phyloP scores from a whole-genome alignment of 2,113 vertebrate species.

The Vulpes ferrilata region DNA sequence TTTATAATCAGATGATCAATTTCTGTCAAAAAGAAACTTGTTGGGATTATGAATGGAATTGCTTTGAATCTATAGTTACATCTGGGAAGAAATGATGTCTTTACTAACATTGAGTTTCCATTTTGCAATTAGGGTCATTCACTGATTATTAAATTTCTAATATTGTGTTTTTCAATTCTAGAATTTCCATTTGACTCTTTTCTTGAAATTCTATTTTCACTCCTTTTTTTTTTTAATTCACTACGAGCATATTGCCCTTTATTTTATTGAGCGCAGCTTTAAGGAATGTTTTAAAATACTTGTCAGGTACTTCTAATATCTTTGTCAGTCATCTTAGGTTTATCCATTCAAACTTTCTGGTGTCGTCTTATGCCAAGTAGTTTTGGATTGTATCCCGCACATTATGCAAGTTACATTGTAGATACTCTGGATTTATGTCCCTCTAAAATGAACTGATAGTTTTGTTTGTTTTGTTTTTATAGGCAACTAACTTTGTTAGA shows the following conservation, averaged over 20 bases:
- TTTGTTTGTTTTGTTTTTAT: slow-evolving; percentile 14
- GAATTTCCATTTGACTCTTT: neutral
- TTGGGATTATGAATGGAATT: neutral
- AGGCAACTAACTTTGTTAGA: neutral
- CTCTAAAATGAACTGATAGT: neutral
- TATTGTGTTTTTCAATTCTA: neutral
- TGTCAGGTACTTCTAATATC: neutral
- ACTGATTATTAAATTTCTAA: neutral
- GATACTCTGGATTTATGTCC: neutral
- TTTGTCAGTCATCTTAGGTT: neutral
- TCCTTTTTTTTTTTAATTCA: slow-evolving; percentile 14
- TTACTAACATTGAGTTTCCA: neutral
- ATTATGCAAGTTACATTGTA: neutral
- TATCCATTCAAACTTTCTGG: neutral
- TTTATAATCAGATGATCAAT: neutral
- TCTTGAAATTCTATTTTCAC: neutral
- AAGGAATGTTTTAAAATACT: neutral
- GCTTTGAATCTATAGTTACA: neutral
- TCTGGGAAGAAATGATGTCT: neutral
- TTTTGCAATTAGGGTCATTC: neutral
- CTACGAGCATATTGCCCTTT: neutral
- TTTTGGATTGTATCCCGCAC: neutral
- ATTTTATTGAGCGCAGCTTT: slow-evolving; percentile 6
- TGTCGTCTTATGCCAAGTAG: neutral
- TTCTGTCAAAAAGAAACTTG: neutral